Evolutionary conservation across 2,113 vertebrate species (phyloP).

Genomic region (Odontophorus gujanensis): DNA sequence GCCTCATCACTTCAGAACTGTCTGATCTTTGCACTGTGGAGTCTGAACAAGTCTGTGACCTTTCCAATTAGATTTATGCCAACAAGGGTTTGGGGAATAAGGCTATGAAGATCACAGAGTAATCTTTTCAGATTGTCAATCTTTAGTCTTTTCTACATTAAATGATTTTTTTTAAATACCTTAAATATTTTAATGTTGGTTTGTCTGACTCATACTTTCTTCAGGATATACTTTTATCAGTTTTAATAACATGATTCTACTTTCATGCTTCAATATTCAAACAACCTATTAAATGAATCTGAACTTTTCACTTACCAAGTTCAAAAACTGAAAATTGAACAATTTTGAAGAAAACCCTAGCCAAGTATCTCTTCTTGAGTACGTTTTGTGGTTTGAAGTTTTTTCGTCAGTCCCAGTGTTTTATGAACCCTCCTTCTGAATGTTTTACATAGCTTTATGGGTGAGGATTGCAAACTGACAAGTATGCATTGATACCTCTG

Average conservation of each 20-base stretch:
- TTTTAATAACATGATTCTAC: slow-evolving; percentile 7
- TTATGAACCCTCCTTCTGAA: background rate
- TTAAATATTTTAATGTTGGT: slow-evolving; percentile 45
- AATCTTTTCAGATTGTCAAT: background rate
- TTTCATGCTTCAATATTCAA: background rate
- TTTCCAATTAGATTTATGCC: background rate
- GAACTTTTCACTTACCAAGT: background rate
- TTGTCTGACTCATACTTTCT: slow-evolving; percentile 22
- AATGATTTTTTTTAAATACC: background rate
- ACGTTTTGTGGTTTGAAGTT: background rate
- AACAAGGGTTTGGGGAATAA: background rate
- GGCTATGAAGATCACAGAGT: background rate
- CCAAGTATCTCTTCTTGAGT: background rate
- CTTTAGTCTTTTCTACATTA: background rate
- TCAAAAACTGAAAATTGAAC: background rate
- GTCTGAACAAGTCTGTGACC: background rate
- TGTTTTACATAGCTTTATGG: background rate
- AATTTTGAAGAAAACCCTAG: background rate
- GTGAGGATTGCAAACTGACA: background rate
- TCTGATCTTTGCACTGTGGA: background rate
- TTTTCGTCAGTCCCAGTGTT: background rate
- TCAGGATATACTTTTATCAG: background rate
- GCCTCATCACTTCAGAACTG: background rate
- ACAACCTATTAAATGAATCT: background rate
- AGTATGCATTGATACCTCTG: background rate